Base-by-base conservation (phyloP, 2,797 vertebrate species). In the Intellagama lesueurii region DNA sequence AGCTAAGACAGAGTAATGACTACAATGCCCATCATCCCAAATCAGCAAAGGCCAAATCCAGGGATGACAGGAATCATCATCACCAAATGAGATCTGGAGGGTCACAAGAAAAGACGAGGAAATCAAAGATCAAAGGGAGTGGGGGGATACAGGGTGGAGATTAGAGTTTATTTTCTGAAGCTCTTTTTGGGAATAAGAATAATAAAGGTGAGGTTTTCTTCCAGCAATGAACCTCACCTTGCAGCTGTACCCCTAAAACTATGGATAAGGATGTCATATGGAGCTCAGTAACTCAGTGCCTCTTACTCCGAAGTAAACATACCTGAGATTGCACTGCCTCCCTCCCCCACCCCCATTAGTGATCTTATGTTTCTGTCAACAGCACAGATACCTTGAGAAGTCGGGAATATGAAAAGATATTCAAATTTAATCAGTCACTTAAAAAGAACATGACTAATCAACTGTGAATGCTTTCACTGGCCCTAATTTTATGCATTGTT, bases 341-440 rank as follows among this genome's bases (percentile, higher is more conserved):
- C 19, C 60, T 22, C 60, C 60, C 60, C 19, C 60, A 1, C 19
- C 5, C 19, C 19, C 60, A 64, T 64, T 22, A 17, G 19, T 2
- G 60, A 30, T 52, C 28, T 52, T 81, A 8, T 64, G n/a, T 47
- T 83, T 70, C 44, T 40, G 64, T 52, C 60, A 17, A 28, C 28
- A 19, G 11, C 47, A 30, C 11, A 24, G 44, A 22, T 12, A 79
- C 7, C 40, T 12, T 1, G 26, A 17, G 32, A 47, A 64, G 40
- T 60, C 26, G 56, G 73, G 52, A 26, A 30, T 66, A 88, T 69
- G 87, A 82, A 88, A 88, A 88, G 69, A 30, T 88, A 83, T 83
- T 83, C 72, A 88, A 83, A 88, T 77, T 52, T 76, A 83, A 77
- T 88, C 88, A 89, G 84, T 84, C 81, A 84, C 60, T 83, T 68